Percentiles rank a stretch among this genome's conserved stretches.
Evolutionary conservation across 2,888 invertebrate species (phyloP).

Genomic region (Chloroclysta siterata): DNA sequence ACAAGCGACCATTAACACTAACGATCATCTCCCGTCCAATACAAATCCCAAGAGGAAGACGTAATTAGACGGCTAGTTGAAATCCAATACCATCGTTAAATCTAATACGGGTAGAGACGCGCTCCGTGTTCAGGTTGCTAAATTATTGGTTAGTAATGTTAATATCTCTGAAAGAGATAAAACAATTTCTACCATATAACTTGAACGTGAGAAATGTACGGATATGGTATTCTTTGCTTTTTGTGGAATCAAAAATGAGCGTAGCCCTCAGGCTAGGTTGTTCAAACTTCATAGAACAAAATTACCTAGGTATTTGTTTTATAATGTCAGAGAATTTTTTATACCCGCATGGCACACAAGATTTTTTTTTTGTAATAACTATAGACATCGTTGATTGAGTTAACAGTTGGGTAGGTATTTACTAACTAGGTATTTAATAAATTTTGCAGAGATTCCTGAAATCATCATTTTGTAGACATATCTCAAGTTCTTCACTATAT

Average conservation of each 20-base stretch:
- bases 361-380: no score
- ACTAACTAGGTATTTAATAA: no score
- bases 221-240: neutral
- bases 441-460: no score
- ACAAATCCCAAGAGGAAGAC: conserved; percentile 49
- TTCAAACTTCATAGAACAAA: neutral
- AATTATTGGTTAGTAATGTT: conserved; percentile 11
- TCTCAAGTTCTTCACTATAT: no score
- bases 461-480: no score
- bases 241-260: no score
- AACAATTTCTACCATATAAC: neutral
- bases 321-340: neutral
- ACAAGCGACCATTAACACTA: conserved; percentile 54
- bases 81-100: conserved; percentile 42
- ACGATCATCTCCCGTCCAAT: conserved; percentile 49
- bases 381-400: no score
- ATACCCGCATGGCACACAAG: no score
- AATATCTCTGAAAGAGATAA: conserved; percentile 6
- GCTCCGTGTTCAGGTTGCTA: conserved; percentile 19
- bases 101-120: conserved; percentile 28
- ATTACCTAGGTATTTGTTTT: neutral
- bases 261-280: no score
- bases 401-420: no score
- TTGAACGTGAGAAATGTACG: neutral
- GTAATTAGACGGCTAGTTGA: conserved; percentile 47